phyloP scores from a whole-genome alignment of 2,888 invertebrate genomes.

The Cheilosia pagana region DNA sequence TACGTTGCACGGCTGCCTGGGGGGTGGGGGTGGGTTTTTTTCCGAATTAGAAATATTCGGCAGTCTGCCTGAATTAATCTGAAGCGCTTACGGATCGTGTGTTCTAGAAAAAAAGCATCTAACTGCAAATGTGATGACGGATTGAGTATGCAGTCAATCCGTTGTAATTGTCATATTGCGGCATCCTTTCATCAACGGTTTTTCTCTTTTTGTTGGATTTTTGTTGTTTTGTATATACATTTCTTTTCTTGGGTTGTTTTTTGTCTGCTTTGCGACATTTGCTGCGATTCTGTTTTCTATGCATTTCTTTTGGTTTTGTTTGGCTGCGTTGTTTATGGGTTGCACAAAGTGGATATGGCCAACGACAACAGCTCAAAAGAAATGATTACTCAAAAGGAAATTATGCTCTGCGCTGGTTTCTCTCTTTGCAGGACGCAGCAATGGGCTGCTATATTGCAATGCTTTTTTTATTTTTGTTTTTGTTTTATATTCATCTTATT shows the following conservation, averaged over 20 bases:
- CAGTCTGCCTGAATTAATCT: constrained; percentile 69
- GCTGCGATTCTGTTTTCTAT: constrained; percentile 37
- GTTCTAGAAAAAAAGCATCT: constrained; percentile 13
- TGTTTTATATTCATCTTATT: constrained; percentile 45
- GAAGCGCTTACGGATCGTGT: constrained; percentile 65
- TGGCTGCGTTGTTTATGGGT: constrained; percentile 35
- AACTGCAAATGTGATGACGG: constrained; percentile 40
- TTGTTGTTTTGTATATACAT: constrained; percentile 14
- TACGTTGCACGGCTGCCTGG: constrained; percentile 21
- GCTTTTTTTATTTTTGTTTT: constrained; percentile 59
- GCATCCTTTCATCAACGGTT: constrained; percentile 67
- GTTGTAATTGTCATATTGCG: constrained; percentile 74
- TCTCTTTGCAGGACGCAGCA: constrained; percentile 63
- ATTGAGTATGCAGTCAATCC: constrained; percentile 63
- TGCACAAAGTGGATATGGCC: constrained; percentile 56
- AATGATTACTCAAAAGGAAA: constrained; percentile 74
- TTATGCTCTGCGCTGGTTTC: constrained; percentile 52
- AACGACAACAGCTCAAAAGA: constrained; percentile 68
- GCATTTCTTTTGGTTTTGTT: constrained; percentile 35
- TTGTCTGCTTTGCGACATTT: constrained; percentile 33
- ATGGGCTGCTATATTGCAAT: constrained; percentile 26
- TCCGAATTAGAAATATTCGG: constrained; percentile 63
- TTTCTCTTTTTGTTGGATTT: constrained; percentile 64
- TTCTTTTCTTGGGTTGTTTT: constrained; percentile 10
- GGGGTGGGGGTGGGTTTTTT: neutral